phyloP scores from a whole-genome alignment of 2,888 invertebrate species.

The Dioctria rufipes region DNA sequence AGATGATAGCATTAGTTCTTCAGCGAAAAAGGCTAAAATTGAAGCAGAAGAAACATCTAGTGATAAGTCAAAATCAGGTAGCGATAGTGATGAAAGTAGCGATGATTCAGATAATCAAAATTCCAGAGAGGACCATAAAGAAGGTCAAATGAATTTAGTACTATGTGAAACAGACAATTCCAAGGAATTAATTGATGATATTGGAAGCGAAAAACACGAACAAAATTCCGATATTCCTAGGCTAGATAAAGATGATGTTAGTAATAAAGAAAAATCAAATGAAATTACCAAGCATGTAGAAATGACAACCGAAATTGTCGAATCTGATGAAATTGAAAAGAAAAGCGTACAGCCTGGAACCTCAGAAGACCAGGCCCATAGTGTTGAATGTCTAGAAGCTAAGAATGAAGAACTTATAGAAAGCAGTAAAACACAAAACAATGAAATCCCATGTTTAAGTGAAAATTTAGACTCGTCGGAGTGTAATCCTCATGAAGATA shows the following conservation, averaged over 20 bases:
- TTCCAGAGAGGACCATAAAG: conserved; percentile 40
- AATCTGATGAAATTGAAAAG: conserved; percentile 5
- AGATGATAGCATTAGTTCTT: conserved; percentile 48
- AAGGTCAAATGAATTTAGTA: background rate
- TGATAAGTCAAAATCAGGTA: conserved; percentile 38
- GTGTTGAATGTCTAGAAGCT: background rate
- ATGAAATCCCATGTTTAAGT: background rate
- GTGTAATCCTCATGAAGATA: background rate
- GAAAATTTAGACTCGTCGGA: background rate
- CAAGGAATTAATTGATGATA: conserved; percentile 44
- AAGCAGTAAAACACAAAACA: conserved; percentile 12
- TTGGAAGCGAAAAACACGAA: conserved; percentile 33
- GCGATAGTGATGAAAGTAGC: conserved; percentile 62
- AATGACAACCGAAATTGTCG: background rate
- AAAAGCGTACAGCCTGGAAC: background rate
- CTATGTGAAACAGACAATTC: conserved; percentile 47
- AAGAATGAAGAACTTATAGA: background rate
- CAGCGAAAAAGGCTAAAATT: background rate
- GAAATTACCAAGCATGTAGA: background rate
- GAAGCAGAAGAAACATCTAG: conserved; percentile 14
- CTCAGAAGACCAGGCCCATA: background rate
- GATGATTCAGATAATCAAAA: conserved; percentile 63
- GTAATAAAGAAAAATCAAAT: background rate
- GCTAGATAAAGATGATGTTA: too few species aligned
- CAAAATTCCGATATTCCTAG: conserved; percentile 56